Base-by-base conservation (phyloP, 2,888 invertebrate genomes). In the Tenodera sinensis region DNA sequence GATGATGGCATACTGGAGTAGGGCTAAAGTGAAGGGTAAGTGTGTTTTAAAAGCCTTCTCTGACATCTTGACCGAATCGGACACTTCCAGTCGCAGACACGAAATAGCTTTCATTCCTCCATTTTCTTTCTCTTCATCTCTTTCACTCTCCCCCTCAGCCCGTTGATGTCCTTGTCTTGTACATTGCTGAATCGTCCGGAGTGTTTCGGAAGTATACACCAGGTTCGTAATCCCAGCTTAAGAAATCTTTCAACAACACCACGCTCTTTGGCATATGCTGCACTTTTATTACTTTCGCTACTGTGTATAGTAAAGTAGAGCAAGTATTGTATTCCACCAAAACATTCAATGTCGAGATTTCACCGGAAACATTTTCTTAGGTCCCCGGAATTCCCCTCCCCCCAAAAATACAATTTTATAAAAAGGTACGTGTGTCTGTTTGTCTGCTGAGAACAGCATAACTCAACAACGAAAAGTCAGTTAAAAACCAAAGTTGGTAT, bases 51-150 rank as follows among this genome's bases (percentile, higher is more conserved):
- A 94, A 94, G 93, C 93, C 93, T 93, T 93, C 88, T 92, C 93
- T 93, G 93, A 93, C 94, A 93, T 93, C 93, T 93, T 93, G 93
- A 93, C 93, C 94, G 93, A 93, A 92, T 92, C 93, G 93, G 93
- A 93, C 93, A 93, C 92, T 93, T 92, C 91, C 92, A 93, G 93
- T 93, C 92, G 91, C 92, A 93, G 93, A 94, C 93, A 94, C 92
- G 93, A 92, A 94, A 94, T 93, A 92, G 93, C 93, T 93, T 93
- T 93, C 93, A 93, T 93, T 93, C 92, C 92, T 91, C 87, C 88
- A 84, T 88, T 88, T 88, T 87, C 83, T 83, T 34, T 42, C 28
- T 83, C 47, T 30, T 30, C 87, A 15, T 28, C 71, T 71, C 54
- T 71, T 54, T 54, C 54, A 54, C 54, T 25, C 85, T n/a, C 27